Evolutionary conservation across 2,888 invertebrate species (phyloP), one percentile per base, ranked within the genome.

Genomic region (Leptinotarsa rubiginosa): DNA sequence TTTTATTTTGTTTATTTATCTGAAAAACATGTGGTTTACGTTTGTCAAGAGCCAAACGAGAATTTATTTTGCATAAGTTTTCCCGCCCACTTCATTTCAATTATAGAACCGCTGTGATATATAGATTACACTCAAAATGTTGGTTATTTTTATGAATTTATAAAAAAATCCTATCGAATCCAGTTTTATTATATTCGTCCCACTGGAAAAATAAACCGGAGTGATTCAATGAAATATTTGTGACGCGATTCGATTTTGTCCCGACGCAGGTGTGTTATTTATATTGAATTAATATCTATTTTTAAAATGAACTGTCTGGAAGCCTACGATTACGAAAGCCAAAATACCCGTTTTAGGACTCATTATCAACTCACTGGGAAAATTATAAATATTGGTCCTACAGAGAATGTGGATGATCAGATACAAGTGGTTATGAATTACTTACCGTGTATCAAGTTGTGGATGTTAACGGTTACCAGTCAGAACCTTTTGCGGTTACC

Each of bases 61-160:
- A 72, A 72, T 75, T 69, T 75, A 66, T 75, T 75, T 68, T 68
- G 69, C 49, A 64, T 52, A 41, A 31, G 67, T 69, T 64, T 71
- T 66, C 68, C 72, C 72, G 65, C 75, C 72, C 69, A 75, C 72
- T 41, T 65, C 12, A 64, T 65, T 65, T 68, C 65, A 75, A 72
- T 52, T 69, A 69, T 75, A 75, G 75, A 75, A 47, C 66, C 41
- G 20, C 49, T 69, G 66, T 54, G 69, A 75, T 56, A 52, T 71
- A 54, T 52, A 56, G 50, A 25, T 47, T 16, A 13, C 16, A 20
- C 49, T 49, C 15, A n/a, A 69, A 47, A 59, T 49, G 49, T 56
- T 18, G 25, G 22, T n/a, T 49, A 62, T 62, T 62, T 49, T 62
- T 62, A 50, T 66, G n/a, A 4, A 31, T 16, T 49, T 66, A 47